Percentiles rank a stretch among this genome's conserved stretches.
phyloP scores from a whole-genome alignment of 1,140 invertebrate genomes.

The Caenorhabditis remanei region DNA sequence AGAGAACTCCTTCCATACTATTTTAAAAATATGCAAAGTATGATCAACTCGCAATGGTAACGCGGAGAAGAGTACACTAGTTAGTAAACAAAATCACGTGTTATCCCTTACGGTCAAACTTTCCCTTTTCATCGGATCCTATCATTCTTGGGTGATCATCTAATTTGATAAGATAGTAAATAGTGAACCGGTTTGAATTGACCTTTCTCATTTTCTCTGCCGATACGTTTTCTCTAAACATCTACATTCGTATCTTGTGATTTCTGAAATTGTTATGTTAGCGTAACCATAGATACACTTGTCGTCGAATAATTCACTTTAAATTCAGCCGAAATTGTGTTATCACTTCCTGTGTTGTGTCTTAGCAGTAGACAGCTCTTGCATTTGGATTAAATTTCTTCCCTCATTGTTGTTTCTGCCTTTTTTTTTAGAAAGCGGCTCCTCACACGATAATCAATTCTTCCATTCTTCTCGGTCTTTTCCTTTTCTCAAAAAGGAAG shows the following conservation, averaged over 20 bases:
- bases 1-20: no score
- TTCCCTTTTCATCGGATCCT: no score
- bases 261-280: not conserved
- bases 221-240: no score
- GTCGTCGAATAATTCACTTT: not conserved
- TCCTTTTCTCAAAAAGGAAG: not conserved
- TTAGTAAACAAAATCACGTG: no score
- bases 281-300: not conserved
- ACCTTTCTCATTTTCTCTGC: no score
- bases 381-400: slow-evolving; percentile 33
- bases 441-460: not conserved
- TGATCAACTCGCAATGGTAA: no score
- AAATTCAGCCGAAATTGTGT: slow-evolving; percentile 10
- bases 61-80: no score
- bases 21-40: no score
- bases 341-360: not conserved
- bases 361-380: not conserved
- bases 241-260: not conserved
- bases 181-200: no score
- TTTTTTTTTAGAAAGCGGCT: not conserved
- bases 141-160: no score
- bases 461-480: not conserved
- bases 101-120: no score
- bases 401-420: slow-evolving; percentile 14
- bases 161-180: no score